Evolutionary conservation across 2,888 invertebrate species (phyloP).

Genomic region (Polydrusus cervinus): DNA sequence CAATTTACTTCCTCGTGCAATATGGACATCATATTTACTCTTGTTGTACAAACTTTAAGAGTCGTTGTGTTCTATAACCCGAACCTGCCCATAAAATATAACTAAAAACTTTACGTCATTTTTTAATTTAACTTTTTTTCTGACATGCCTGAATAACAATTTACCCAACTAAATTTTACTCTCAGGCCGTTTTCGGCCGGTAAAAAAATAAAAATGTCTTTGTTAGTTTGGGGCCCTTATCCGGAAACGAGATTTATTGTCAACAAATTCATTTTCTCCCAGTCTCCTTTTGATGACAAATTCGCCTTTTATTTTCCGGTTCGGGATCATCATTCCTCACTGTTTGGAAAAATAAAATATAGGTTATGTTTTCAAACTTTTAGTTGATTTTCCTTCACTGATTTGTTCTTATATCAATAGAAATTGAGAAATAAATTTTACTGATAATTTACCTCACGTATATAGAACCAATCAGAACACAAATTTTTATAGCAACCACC

Average conservation of each 20-base stretch:
- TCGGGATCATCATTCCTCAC: conserved; percentile 5
- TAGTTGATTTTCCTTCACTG: neutral
- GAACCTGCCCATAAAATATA: too few relatives aligned
- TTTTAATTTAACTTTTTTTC: neutral
- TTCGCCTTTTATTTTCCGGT: conserved; percentile 26
- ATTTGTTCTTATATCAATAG: too few relatives aligned
- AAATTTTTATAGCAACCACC: too few relatives aligned
- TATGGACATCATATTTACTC: too few relatives aligned
- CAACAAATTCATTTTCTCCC: conserved; percentile 20
- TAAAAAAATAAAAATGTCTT: conserved; percentile 4
- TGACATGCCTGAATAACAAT: neutral
- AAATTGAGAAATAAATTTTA: too few relatives aligned
- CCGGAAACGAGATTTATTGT: conserved; percentile 29
- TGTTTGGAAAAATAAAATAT: neutral
- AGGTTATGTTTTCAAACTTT: neutral
- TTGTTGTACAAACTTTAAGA: too few relatives aligned
- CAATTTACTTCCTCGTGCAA: too few relatives aligned
- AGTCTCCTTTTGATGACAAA: conserved; percentile 7
- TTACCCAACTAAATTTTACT: neutral
- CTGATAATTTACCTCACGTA: too few relatives aligned
- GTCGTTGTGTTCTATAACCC: too few relatives aligned
- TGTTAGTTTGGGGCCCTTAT: conserved; percentile 24
- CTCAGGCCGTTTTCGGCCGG: neutral
- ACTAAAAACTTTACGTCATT: too few relatives aligned
- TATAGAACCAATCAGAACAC: too few relatives aligned